phyloP scores from a whole-genome alignment of 2,113 vertebrate genomes.

The Chaetura pelagica region DNA sequence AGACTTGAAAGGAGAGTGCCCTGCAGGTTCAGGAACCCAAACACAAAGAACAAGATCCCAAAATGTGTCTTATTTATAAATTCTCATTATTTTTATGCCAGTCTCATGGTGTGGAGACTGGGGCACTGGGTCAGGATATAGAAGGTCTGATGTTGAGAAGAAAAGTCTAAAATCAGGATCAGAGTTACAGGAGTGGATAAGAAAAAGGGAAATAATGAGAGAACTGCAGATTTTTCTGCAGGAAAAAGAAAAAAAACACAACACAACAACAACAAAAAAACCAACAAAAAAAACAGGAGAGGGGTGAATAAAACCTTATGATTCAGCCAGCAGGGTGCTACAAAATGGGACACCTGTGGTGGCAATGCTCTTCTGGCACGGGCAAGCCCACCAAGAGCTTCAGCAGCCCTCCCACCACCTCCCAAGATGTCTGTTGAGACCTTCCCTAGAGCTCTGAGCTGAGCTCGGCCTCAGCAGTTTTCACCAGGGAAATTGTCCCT shows the following conservation, averaged over 20 bases:
- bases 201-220: neutral
- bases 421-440: neutral
- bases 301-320: neutral
- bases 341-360: neutral
- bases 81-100: neutral
- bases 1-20: neutral
- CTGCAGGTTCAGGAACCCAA: neutral
- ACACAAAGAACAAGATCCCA: neutral
- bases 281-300: neutral
- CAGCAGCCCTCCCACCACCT: neutral
- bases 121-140: neutral
- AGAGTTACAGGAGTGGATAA: neutral
- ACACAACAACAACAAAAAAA: too few species aligned
- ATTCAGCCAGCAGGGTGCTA: neutral
- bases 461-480: neutral
- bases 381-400: neutral
- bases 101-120: neutral
- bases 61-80: neutral
- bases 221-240: neutral
- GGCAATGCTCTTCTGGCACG: neutral
- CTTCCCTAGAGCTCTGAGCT: neutral
- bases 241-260: too few species aligned
- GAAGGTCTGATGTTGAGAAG: neutral
- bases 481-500: neutral
- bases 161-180: neutral